A percentile compares a stretch with the other conserved stretches of the same genome.
These are phyloP conservation scores for Dynastes tityus DNA, from an alignment of 2,888 invertebrate genomes.

Conservation along the genomic window DNA sequence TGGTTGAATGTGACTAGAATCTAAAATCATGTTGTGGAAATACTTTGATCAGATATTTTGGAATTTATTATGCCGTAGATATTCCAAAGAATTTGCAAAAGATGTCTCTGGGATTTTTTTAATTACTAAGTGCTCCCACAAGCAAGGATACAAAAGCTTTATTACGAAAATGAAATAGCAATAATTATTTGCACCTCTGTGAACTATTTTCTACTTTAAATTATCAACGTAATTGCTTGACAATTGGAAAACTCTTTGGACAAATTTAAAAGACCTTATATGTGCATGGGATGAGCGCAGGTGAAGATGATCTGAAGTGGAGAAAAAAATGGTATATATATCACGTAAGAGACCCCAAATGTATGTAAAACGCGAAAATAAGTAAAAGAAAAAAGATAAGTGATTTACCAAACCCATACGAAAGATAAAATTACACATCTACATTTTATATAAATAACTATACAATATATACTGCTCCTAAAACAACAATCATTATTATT, in stretches of 20 bases:
- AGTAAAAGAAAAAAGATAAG: not conserved
- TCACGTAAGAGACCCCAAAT: too few relatives aligned
- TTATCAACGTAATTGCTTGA: not conserved
- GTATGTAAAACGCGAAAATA: not conserved
- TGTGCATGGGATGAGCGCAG: not conserved
- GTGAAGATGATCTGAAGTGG: constrained; percentile 11
- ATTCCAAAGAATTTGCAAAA: too few relatives aligned
- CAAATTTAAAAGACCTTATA: not conserved
- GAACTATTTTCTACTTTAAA: too few relatives aligned
- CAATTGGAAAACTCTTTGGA: not conserved
- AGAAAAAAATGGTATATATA: not conserved
- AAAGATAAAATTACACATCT: constrained; percentile 37
- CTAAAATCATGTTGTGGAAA: too few relatives aligned
- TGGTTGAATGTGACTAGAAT: too few relatives aligned
- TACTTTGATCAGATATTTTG: too few relatives aligned
- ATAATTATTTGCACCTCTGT: too few relatives aligned
- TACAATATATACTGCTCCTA: constrained; percentile 33
- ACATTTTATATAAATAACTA: constrained; percentile 37
- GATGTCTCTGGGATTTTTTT: too few relatives aligned
- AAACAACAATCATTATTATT: not conserved
- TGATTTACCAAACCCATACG: constrained; percentile 28
- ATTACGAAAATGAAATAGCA: too few relatives aligned
- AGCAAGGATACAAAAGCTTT: too few relatives aligned
- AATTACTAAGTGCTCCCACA: too few relatives aligned
- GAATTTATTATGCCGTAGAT: too few relatives aligned